A percentile compares a stretch with the other conserved stretches of the same genome.
Conservation (phyloP, 2,797 vertebrate species). For the Hippopotamyrus pictus region DNA sequence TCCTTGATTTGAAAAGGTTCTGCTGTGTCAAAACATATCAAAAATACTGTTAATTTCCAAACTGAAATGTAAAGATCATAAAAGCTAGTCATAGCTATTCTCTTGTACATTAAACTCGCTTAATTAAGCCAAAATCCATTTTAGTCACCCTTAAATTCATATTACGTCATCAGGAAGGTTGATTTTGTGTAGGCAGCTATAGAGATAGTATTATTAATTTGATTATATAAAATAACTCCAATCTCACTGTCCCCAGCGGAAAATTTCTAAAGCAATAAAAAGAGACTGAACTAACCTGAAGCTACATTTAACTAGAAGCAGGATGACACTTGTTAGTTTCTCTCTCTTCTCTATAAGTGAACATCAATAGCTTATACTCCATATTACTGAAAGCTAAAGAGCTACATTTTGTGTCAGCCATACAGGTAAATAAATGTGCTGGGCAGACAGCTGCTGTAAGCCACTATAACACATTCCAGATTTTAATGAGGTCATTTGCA, state of each 20-base stretch:
- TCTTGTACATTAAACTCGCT: slow-evolving; percentile 34
- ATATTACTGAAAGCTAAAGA: slow-evolving; percentile 17
- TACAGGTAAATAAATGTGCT: slow-evolving; percentile 17
- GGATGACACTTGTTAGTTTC: neutral
- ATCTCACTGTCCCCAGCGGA: slow-evolving; percentile 11
- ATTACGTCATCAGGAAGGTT: slow-evolving; percentile 26
- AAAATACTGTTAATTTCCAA: slow-evolving; percentile 27
- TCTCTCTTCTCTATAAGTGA: neutral
- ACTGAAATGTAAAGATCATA: slow-evolving; percentile 22
- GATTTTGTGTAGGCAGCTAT: slow-evolving; percentile 31
- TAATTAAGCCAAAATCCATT: slow-evolving; percentile 41
- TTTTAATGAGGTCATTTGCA: slow-evolving; percentile 6
- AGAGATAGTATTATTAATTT: slow-evolving; percentile 28
- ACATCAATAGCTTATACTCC: slow-evolving; percentile 3
- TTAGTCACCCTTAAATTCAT: slow-evolving; percentile 32
- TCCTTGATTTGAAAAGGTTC: slow-evolving; percentile 7
- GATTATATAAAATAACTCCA: slow-evolving; percentile 30
- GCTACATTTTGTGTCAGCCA: slow-evolving; percentile 1
- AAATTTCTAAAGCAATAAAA: neutral
- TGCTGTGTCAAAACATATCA: slow-evolving; percentile 8
- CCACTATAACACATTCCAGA: slow-evolving; percentile 10
- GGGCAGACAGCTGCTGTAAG: neutral
- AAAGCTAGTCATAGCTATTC: slow-evolving; percentile 43
- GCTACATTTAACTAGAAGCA: slow-evolving; percentile 2
- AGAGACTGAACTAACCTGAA: neutral